Evolutionary conservation across 2,113 vertebrate species (phyloP).

Genomic region (Dunckerocampus dactyliophorus): DNA sequence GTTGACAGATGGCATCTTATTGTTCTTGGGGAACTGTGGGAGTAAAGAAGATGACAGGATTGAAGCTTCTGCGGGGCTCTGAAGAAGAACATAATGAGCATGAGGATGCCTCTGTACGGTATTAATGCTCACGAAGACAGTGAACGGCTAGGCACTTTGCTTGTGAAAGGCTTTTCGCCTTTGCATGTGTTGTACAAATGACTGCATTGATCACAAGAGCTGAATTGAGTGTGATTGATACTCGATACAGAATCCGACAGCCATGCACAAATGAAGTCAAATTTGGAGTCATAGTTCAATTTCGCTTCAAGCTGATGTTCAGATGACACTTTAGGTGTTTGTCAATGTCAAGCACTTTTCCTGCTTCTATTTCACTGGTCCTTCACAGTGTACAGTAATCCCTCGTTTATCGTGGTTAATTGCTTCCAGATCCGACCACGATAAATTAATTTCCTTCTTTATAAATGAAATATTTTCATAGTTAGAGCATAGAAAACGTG

Average conservation of each 20-base stretch:
- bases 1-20: conserved; percentile 70
- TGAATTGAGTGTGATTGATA: conserved; percentile 1
- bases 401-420: no score
- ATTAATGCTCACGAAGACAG: conserved; percentile 13
- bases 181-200: conserved; percentile 19
- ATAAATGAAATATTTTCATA: no score
- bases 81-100: conserved; percentile 29
- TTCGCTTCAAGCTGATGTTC: conserved; percentile 25
- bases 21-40: conserved; percentile 67
- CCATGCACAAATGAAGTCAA: conserved; percentile 33
- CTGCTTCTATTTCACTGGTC: background rate
- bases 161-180: conserved; percentile 2
- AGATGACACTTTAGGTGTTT: conserved; percentile 39
- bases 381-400: background rate
- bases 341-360: conserved; percentile 27
- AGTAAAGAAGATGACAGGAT: conserved; percentile 30
- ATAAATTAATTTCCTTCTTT: no score
- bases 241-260: conserved; percentile 8
- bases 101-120: conserved; percentile 36
- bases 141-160: conserved; percentile 5
- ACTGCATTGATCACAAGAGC: conserved; percentile 1
- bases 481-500: no score
- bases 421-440: no score
- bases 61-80: conserved; percentile 23
- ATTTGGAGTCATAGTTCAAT: conserved; percentile 17